Percentiles rank a stretch among this genome's conserved stretches.
Evolutionary conservation across 2,797 vertebrate species (phyloP).

Genomic region (Loriculus beryllinus): DNA sequence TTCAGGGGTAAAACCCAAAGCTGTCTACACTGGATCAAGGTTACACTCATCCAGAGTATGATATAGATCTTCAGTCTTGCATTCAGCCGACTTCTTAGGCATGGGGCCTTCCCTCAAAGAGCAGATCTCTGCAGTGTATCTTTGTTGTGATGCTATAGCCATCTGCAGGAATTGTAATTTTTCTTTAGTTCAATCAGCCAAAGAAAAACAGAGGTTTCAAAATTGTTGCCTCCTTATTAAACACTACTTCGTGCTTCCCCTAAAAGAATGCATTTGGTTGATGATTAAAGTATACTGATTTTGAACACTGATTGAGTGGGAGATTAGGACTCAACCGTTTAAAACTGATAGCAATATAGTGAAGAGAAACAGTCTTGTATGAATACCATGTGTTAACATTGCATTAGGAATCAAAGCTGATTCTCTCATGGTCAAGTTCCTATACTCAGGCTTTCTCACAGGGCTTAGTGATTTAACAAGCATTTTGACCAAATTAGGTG

Average conservation of each 20-base stretch:
- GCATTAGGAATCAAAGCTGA: not conserved
- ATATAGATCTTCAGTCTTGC: not conserved
- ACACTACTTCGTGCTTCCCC: not conserved
- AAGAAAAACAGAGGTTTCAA: not conserved
- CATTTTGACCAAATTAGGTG: not conserved
- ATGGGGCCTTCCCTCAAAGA: not conserved
- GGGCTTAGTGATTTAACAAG: not conserved
- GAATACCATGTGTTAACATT: not conserved
- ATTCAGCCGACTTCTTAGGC: not conserved
- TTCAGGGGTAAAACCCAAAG: not conserved
- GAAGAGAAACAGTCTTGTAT: not conserved
- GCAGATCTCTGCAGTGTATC: not conserved
- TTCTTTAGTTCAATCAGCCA: not conserved
- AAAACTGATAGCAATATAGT: not conserved
- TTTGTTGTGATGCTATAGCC: not conserved
- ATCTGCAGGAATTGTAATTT: not conserved
- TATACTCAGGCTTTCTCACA: not conserved
- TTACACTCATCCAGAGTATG: not conserved
- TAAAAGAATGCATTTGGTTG: not conserved
- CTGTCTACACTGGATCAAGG: not conserved
- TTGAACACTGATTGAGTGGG: conserved; percentile 25
- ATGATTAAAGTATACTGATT: not conserved
- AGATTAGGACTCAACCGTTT: not conserved
- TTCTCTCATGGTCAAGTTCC: not conserved
- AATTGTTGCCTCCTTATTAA: not conserved